Conservation (phyloP, 1,140 invertebrate genomes). For the Drosophila pseudoananassae region DNA sequence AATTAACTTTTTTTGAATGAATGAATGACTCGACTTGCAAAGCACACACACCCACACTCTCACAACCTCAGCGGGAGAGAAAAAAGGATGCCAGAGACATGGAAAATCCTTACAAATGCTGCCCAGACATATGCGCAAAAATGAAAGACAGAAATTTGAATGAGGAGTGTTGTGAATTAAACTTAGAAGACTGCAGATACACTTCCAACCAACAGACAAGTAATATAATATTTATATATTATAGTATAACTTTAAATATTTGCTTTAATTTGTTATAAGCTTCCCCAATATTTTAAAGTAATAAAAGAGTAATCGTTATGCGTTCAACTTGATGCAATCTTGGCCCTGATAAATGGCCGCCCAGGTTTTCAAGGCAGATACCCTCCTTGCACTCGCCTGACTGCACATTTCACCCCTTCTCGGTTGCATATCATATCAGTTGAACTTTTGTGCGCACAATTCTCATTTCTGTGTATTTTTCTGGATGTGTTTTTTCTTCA, state of each 20-base stretch:
- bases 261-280: no score
- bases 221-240: no score
- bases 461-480: conserved; percentile 28
- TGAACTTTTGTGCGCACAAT: conserved; percentile 53
- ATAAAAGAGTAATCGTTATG: conserved; percentile 14
- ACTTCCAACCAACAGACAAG: not conserved
- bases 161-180: conserved; percentile 35
- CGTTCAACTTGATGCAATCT: conserved; percentile 50
- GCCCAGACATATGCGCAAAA: conserved; percentile 64
- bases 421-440: conserved; percentile 71
- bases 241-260: no score
- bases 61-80: conserved; percentile 10
- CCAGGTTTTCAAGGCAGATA: conserved; percentile 34
- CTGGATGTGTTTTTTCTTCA: conserved; percentile 13
- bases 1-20: conserved; percentile 75
- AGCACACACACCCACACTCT: conserved; percentile 38
- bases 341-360: conserved; percentile 62
- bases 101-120: conserved; percentile 77
- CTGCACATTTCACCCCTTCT: conserved; percentile 12
- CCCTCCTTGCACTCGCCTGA: not conserved
- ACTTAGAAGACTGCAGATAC: conserved; percentile 13
- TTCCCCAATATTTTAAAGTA: no score
- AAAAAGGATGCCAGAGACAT: conserved; percentile 35
- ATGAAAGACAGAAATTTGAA: conserved; percentile 49
- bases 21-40: conserved; percentile 73